Evolutionary conservation across 2,113 vertebrate species (phyloP), one percentile per base, ranked within the genome.

Genomic region (Chaetodon auriga): DNA sequence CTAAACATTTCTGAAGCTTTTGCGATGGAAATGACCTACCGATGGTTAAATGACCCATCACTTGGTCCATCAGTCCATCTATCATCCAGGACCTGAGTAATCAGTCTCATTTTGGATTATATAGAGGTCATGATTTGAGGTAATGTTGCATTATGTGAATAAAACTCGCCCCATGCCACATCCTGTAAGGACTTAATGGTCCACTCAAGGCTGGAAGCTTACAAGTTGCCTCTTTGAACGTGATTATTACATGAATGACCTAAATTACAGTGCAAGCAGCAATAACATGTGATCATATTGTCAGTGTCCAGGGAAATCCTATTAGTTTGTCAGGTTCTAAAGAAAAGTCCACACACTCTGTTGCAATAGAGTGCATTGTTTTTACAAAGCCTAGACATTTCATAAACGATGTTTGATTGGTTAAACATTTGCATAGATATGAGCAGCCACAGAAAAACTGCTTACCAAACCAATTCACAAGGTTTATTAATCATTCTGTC

Each of bases 401-500:
- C 2, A 58, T 66, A 14, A 54, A 70, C 43, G 7, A 2, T 30
- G 4, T 51, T 68, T 30, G 30, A 30, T 30, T 30, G 30, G 30
- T 30, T 1, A 19, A 54, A 70, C 49, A 57, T 66, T 9, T 53
- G 21, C 35, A 1, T 8, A 38, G 10, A 72, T n/a, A 0, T 65
- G 4, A 68, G 41, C 62, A 65, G 62, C 63, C 12, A 53, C 9
- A 46, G 8, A 41, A 66, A 80, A 75, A 68, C 5, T 58, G 74
- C 65, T 58, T n/a, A 38, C 53, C 19, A 36, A 80, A 61, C 43
- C 9, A 58, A 60, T 16, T 66, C 46, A 30, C 54, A 72, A 63
- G 65, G 72, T 63, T 64, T 74, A 80, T 77, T 80, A 83, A 43
- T 5, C 8, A 72, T 55, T 80, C 77, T 81, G 80, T 83, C 62